Conservation (phyloP, 2,797 vertebrate species). For the Gymnoscopelus microlampas region DNA sequence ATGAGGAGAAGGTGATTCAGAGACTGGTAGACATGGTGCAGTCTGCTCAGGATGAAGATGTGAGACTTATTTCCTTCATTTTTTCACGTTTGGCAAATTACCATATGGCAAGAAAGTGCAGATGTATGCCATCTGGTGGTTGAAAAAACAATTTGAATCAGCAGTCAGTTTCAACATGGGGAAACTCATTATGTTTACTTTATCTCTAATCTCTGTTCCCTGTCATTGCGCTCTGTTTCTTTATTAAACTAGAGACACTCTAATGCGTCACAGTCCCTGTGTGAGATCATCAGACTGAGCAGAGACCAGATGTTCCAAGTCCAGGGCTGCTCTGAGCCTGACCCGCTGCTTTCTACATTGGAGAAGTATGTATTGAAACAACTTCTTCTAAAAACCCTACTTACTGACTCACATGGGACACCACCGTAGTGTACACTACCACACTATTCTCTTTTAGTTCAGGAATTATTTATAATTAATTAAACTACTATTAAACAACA, state of each 20-base stretch:
- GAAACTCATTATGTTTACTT: too few species aligned
- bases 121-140: too few species aligned
- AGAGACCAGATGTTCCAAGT: conserved; percentile 99
- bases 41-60: conserved; percentile 97
- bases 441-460: too few species aligned
- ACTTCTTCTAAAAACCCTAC: not conserved
- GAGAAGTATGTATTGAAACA: conserved; percentile 87
- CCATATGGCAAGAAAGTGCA: too few species aligned
- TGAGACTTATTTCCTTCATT: conserved; percentile 76
- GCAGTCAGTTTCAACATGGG: too few species aligned
- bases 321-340: conserved; percentile 94
- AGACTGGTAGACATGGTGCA: conserved; percentile 96
- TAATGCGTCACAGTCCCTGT: conserved; percentile 97
- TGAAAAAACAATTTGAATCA: too few species aligned
- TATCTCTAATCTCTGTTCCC: too few species aligned
- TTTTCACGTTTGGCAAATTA: not conserved
- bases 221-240: not conserved
- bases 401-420: not conserved
- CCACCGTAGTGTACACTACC: too few species aligned
- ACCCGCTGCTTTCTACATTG: conserved; percentile 94
- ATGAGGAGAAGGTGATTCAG: conserved; percentile 97
- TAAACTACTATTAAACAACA: too few species aligned
- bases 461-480: too few species aligned
- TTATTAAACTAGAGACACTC: conserved; percentile 90
- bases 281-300: conserved; percentile 98